A percentile compares a stretch with the other conserved stretches of the same genome.
Conservation (phyloP, 2,797 vertebrate genomes). For the Arremon brunneinucha region DNA sequence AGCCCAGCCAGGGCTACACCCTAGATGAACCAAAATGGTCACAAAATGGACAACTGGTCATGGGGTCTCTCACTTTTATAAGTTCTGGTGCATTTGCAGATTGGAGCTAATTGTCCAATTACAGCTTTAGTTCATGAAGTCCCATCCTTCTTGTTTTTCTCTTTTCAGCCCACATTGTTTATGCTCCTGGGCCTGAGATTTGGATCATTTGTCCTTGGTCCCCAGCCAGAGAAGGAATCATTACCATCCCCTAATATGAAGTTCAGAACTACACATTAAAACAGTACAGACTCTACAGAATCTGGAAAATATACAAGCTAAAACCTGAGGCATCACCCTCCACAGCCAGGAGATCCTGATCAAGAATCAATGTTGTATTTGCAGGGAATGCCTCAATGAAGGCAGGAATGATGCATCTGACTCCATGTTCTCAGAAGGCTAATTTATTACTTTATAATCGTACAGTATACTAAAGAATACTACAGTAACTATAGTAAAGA, state of each 20-base stretch:
- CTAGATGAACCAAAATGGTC: background rate
- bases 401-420: background rate
- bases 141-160: background rate
- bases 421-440: background rate
- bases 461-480: background rate
- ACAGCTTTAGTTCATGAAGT: background rate
- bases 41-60: background rate
- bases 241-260: background rate
- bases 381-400: background rate
- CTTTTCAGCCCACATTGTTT: background rate
- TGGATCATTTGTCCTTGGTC: background rate
- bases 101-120: background rate
- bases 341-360: background rate
- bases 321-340: background rate
- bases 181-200: background rate
- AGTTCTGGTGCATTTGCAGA: background rate
- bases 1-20: background rate
- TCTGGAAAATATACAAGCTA: background rate
- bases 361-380: background rate
- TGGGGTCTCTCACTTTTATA: rapidly evolving
- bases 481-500: background rate
- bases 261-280: background rate
- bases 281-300: background rate
- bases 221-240: background rate
- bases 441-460: background rate